Evolutionary conservation across 1,140 invertebrate genomes (phyloP).

Genomic region (Pseudomyrmex gracilis): DNA sequence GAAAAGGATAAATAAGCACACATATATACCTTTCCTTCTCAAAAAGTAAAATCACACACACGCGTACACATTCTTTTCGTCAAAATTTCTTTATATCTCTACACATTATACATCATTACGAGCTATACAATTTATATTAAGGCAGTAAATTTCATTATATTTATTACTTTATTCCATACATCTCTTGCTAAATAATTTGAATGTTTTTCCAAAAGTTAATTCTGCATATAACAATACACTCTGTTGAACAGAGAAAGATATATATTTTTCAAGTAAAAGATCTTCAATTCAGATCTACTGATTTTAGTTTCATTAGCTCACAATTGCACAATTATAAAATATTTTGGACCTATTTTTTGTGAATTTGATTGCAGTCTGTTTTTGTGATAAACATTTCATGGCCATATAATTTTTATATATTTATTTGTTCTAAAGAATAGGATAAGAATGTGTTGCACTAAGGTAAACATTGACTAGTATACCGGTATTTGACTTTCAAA

Average conservation of each 20-base stretch:
- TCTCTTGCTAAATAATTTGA: constrained; percentile 16
- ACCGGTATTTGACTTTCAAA: constrained; percentile 72
- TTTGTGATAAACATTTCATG: constrained; percentile 57
- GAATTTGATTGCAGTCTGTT: constrained; percentile 40
- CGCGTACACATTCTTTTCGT: background rate
- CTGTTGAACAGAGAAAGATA: constrained; percentile 13
- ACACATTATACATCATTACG: constrained; percentile 6
- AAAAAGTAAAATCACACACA: constrained; percentile 3
- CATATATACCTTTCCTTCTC: background rate
- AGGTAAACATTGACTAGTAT: constrained; percentile 82
- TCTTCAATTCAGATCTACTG: constrained; percentile 66
- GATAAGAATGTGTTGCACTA: constrained; percentile 67
- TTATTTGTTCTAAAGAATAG: constrained; percentile 72
- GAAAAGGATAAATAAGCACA: background rate
- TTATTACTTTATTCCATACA: constrained; percentile 7
- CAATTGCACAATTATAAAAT: constrained; percentile 20
- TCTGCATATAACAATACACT: constrained; percentile 31
- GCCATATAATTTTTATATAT: constrained; percentile 62
- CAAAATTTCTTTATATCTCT: background rate
- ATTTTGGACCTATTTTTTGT: constrained; percentile 40
- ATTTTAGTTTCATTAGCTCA: constrained; percentile 38
- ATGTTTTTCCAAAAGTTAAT: constrained; percentile 42
- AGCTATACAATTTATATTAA: constrained; percentile 13
- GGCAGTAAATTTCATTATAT: constrained; percentile 15
- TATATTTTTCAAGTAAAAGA: constrained; percentile 9